These are phyloP conservation scores for Neodontobutis hainanensis DNA, from an alignment of 2,113 vertebrate genomes.

Conservation along the genomic window DNA sequence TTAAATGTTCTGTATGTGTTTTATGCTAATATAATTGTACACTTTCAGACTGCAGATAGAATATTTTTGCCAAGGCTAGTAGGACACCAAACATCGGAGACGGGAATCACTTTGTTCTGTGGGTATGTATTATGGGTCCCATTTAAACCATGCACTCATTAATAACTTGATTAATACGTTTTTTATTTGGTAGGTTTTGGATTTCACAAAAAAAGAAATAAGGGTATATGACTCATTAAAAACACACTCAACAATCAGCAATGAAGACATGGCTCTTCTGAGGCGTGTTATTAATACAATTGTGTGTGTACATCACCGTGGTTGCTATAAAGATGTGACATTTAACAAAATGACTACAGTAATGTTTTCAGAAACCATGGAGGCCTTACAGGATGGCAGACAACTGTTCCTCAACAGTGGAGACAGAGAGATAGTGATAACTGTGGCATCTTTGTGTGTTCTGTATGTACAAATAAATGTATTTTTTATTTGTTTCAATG, in stretches of 20 bases:
- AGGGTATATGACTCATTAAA: neutral
- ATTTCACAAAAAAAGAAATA: neutral
- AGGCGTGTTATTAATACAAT: neutral
- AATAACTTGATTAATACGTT: neutral
- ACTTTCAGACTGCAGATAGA: neutral
- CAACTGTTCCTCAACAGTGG: neutral
- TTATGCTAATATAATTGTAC: too few species aligned
- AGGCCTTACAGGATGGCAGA: too few species aligned
- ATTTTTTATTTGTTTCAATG: too few species aligned
- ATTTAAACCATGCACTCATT: neutral
- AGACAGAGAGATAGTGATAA: too few species aligned
- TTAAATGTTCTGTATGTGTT: too few species aligned
- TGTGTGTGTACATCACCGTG: too few species aligned
- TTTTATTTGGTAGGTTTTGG: neutral
- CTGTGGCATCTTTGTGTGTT: too few species aligned
- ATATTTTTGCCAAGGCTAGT: neutral
- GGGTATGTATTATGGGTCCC: neutral
- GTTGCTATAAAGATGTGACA: neutral
- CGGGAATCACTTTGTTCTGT: neutral
- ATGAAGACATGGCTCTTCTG: slow-evolving; percentile 3
- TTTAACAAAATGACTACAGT: neutral
- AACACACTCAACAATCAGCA: neutral
- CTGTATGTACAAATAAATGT: too few species aligned
- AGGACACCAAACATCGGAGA: neutral
- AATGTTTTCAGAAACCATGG: neutral